phyloP scores from a whole-genome alignment of 2,888 invertebrate genomes.

The Drosophila helvetica region DNA sequence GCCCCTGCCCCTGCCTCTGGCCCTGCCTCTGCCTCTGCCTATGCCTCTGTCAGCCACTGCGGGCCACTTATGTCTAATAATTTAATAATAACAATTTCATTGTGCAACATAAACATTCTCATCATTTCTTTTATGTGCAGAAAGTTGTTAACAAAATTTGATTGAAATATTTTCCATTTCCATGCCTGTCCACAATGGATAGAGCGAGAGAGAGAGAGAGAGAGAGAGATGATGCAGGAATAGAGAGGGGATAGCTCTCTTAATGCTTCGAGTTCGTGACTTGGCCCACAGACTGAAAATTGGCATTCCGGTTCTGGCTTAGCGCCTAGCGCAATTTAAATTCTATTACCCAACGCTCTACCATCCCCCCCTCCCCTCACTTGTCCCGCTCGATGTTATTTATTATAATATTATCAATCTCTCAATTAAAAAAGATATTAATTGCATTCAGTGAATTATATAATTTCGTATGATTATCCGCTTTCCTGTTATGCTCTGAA shows the following conservation, averaged over 20 bases:
- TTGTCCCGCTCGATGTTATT: conserved; percentile 6
- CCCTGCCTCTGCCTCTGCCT: not conserved
- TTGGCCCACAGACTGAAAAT: conserved; percentile 30
- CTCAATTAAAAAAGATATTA: conserved; percentile 41
- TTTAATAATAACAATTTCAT: conserved; percentile 51
- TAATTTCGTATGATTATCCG: conserved; percentile 40
- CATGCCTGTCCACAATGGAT: not conserved
- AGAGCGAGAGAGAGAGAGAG: too few species aligned
- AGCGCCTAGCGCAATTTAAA: conserved; percentile 41
- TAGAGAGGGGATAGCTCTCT: not conserved
- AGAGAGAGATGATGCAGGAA: too few species aligned
- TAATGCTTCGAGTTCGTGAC: conserved; percentile 33
- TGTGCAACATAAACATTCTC: conserved; percentile 46
- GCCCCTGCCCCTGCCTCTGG: not conserved
- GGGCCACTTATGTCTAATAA: conserved; percentile 43
- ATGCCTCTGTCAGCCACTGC: not conserved
- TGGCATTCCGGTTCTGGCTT: conserved; percentile 35
- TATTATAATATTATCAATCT: conserved; percentile 44
- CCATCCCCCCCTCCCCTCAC: not conserved
- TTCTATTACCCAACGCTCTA: conserved; percentile 24
- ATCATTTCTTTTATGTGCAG: conserved; percentile 45
- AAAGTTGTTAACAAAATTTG: conserved; percentile 25
- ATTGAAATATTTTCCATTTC: conserved; percentile 35
- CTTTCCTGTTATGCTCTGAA: conserved; percentile 11
- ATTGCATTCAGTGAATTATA: conserved; percentile 35